Evolutionary conservation across 2,113 vertebrate genomes (phyloP), one percentile per base, ranked within the genome.

Genomic region (Alectura lathami): DNA sequence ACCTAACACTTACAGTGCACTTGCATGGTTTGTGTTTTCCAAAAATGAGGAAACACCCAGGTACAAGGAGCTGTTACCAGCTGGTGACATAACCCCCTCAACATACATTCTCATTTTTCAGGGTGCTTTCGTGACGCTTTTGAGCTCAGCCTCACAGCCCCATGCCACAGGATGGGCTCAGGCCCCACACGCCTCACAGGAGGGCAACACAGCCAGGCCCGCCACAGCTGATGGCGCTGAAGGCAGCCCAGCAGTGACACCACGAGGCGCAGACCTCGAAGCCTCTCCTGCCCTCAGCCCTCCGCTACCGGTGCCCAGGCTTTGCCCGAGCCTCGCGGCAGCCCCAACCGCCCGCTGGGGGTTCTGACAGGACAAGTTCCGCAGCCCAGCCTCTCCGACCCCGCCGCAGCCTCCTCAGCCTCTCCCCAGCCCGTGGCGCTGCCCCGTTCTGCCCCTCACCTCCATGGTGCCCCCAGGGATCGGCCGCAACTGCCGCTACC

Each of bases 1-100:
- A 54, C 34, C 24, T 1, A 4, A 16, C 23, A 8, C 32, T 11
- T 3, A 1, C 22, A 10, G 26, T 6, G 45, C 17, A 50, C 17
- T 38, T 29, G 47, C 13, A 10, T 0, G 13, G 8, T 1, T 0
- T 48, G 17, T 0, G 0, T 51, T 1, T 54, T 38, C 78, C 47
- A 7, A 53, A 23, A 76, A 36, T 1, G 9, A 27, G 1, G 12
- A 11, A 6, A 18, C 4, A 1, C 5, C 1, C 0, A 32, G 5
- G 11, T 12, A 51, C 7, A 7, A 26, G 2, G 17, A 16, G 6
- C 43, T 43, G 9, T 34, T n/a, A 17, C 4, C 24, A 10, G 8
- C 3, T 4, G 23, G 36, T 3, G 9, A 23, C 23, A 32, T 17
- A 9, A 9, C 4, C 7, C 16, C 26, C 20, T 4, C 18, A 11